A percentile compares a stretch with the other conserved stretches of the same genome.
These are phyloP conservation scores for Dinomys branickii DNA, from an alignment of 2,113 vertebrate species.

Conservation along the genomic window DNA sequence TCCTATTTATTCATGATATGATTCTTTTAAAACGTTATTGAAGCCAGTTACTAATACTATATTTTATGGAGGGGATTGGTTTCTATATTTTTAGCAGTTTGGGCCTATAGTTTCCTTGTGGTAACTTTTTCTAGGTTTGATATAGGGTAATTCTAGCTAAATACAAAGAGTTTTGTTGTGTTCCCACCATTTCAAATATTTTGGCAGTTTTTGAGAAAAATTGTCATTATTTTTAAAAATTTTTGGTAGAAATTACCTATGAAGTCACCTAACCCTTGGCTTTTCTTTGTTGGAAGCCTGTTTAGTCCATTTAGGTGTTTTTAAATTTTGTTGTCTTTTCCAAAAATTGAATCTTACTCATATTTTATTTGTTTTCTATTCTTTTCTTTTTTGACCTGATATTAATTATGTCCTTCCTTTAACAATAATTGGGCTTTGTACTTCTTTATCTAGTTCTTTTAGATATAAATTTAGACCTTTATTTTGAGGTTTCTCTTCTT, in stretches of 20 bases:
- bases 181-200: background rate
- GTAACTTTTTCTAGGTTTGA: background rate
- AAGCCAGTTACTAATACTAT: background rate
- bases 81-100: background rate
- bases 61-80: background rate
- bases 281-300: background rate
- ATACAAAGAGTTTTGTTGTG: background rate
- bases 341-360: background rate
- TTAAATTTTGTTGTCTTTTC: background rate
- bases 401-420: background rate
- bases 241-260: background rate
- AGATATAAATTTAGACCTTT: background rate
- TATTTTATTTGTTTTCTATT: background rate
- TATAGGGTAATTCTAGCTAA: background rate
- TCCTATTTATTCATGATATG: background rate
- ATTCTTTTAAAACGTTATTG: background rate
- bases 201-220: background rate
- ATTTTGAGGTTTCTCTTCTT: background rate
- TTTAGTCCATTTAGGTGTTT: background rate
- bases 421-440: background rate
- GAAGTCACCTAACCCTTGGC: background rate
- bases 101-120: background rate
- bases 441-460: background rate
- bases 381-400: background rate
- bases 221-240: background rate